These are phyloP conservation scores for Hetaerina americana DNA, from an alignment of 1,140 invertebrate species.

Conservation along the genomic window DNA sequence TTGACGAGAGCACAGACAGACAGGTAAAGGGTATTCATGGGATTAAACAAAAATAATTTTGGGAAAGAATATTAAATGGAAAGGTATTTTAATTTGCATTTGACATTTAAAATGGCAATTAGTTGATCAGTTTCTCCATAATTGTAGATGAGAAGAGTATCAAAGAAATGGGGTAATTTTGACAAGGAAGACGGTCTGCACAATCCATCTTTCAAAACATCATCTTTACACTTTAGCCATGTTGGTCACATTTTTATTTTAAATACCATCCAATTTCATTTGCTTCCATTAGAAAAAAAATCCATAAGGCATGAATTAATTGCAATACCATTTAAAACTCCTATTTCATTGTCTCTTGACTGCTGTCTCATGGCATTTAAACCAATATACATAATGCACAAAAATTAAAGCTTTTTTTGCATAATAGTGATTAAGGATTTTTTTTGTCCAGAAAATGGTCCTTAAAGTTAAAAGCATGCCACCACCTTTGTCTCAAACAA, in stretches of 20 bases:
- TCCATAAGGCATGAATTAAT: not conserved
- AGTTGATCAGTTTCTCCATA: not conserved
- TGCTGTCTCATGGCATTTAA: not conserved
- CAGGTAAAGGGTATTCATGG: not conserved
- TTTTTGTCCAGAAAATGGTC: too few relatives aligned
- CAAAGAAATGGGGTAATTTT: not conserved
- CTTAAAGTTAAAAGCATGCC: not conserved
- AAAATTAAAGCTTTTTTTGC: not conserved
- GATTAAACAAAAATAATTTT: too few relatives aligned
- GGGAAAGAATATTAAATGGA: not conserved
- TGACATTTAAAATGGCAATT: not conserved
- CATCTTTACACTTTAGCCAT: not conserved
- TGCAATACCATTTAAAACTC: not conserved
- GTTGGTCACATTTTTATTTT: not conserved
- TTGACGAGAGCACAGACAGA: not conserved
- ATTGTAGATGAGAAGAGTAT: not conserved
- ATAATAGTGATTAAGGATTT: not conserved
- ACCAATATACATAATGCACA: not conserved
- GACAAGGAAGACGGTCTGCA: not conserved
- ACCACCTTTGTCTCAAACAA: not conserved
- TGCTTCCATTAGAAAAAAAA: not conserved
- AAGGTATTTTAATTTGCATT: not conserved
- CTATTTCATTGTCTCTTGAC: not conserved
- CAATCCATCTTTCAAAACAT: not conserved
- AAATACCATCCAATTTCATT: not conserved